Evolutionary conservation across 2,888 invertebrate species (phyloP).

Genomic region (Schizaphis graminum): DNA sequence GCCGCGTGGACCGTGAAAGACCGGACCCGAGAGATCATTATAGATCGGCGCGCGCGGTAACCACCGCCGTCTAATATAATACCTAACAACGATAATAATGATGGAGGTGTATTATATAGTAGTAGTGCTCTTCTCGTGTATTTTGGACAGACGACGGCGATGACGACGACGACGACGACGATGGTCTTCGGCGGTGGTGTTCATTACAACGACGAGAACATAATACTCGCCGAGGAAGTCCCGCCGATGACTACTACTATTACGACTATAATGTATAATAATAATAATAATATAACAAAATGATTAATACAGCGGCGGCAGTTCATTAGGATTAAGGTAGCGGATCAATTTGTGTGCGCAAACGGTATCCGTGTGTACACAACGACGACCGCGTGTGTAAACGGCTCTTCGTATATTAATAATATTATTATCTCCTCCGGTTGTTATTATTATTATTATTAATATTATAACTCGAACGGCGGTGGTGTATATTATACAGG

Average conservation of each 20-base stretch:
- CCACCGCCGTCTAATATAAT: conserved; percentile 7
- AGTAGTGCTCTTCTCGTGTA: not conserved
- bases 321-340: conserved; percentile 61
- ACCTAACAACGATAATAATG: conserved; percentile 29
- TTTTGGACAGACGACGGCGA: not conserved
- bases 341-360: conserved; percentile 58
- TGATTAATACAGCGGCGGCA: conserved; percentile 54
- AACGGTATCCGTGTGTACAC: conserved; percentile 19
- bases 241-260: not conserved
- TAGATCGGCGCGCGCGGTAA: not conserved
- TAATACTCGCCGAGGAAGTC: conserved; percentile 23
- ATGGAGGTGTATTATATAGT: not conserved
- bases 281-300: conserved; percentile 37
- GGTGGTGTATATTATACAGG: not conserved
- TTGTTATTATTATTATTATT: conserved; percentile 49
- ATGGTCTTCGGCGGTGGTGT: conserved; percentile 7
- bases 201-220: conserved; percentile 39
- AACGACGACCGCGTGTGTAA: conserved; percentile 22
- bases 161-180: not conserved
- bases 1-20: not conserved
- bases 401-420: conserved; percentile 39
- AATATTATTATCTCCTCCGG: conserved; percentile 33
- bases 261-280: not conserved
- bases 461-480: conserved; percentile 15
- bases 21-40: not conserved